phyloP scores from a whole-genome alignment of 2,797 vertebrate genomes.

The Gallinago stenura region DNA sequence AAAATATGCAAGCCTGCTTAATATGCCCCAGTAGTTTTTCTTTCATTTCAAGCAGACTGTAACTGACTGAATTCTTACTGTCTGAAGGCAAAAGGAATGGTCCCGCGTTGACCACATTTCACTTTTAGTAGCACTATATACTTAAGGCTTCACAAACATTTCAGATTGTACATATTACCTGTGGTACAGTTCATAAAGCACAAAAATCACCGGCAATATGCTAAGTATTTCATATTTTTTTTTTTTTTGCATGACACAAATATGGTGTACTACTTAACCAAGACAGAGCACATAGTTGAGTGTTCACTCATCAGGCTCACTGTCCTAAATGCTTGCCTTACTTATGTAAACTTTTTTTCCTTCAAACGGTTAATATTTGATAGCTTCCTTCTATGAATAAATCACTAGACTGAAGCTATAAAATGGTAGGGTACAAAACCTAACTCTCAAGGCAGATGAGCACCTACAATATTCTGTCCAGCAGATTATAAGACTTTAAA shows the following conservation, averaged over 20 bases:
- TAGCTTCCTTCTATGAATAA: conserved; percentile 19
- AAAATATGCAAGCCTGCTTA: background rate
- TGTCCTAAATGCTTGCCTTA: background rate
- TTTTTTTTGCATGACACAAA: conserved; percentile 1
- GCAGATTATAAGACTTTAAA: conserved; percentile 5
- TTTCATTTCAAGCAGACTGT: conserved; percentile 36
- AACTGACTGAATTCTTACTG: conserved; percentile 46
- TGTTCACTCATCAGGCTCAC: background rate
- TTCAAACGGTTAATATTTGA: conserved; percentile 49
- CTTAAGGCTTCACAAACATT: conserved; percentile 60
- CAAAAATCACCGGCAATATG: background rate
- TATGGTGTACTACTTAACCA: background rate
- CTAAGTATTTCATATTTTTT: background rate
- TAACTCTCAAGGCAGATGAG: conserved; percentile 8
- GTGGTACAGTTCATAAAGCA: conserved; percentile 53
- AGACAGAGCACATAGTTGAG: background rate
- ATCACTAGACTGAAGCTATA: background rate
- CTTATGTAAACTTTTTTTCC: background rate
- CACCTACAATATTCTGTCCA: background rate
- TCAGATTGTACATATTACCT: conserved; percentile 47
- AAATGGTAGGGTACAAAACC: background rate
- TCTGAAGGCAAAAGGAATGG: conserved; percentile 43
- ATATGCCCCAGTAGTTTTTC: background rate
- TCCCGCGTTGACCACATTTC: conserved; percentile 44
- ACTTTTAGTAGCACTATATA: conserved; percentile 54